Evolutionary conservation across 2,797 vertebrate genomes (phyloP), one percentile per base, ranked within the genome.

Genomic region (Pseudochaenichthys georgianus): DNA sequence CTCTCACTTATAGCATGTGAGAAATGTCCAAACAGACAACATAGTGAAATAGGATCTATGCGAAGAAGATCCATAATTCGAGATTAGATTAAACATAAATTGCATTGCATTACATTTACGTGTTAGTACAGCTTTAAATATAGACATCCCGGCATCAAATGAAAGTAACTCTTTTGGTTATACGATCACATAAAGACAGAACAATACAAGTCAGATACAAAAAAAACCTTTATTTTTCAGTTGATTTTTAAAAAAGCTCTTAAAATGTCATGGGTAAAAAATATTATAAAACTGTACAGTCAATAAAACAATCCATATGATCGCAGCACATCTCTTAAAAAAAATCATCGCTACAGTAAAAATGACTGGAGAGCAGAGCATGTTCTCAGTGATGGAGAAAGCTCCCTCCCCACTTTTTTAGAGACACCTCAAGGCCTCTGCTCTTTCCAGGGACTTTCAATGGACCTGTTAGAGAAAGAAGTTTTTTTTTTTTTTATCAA

Each of bases 391-490:
- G 21, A 34, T 2, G 6, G 19, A 60, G 19, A 23, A 50, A 42
- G 11, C 16, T 60, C 13, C 31, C 54, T 28, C 19, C 41, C 3
- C 19, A 53, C 9, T 12, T 48, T 28, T 13, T 9, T 38, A 9
- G 48, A 67, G 71, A 75, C 58, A 48, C 63, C 45, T 59, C 70
- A 48, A 38, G 57, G 58, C 76, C 78, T 77, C 77, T 75, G 70
- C 38, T 63, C 73, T 74, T 73, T 83, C 78, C 72, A 75, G 58
- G 68, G 47, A 80, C 47, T 63, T 48, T 81, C 48, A 73, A 17
- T 5, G 12, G 54, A 81, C 84, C 92, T 93, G 85, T 52, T 9
- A 2, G 62, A 46, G n/a, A 82, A 0, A 53, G 21, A 63, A 1
- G 59, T 3, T 65, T 41, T 0, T 50, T 9, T 46, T 9, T 0